Percentiles rank a stretch among this genome's conserved stretches.
Evolutionary conservation across 2,797 vertebrate genomes (phyloP).

Genomic region (Xenops minutus): DNA sequence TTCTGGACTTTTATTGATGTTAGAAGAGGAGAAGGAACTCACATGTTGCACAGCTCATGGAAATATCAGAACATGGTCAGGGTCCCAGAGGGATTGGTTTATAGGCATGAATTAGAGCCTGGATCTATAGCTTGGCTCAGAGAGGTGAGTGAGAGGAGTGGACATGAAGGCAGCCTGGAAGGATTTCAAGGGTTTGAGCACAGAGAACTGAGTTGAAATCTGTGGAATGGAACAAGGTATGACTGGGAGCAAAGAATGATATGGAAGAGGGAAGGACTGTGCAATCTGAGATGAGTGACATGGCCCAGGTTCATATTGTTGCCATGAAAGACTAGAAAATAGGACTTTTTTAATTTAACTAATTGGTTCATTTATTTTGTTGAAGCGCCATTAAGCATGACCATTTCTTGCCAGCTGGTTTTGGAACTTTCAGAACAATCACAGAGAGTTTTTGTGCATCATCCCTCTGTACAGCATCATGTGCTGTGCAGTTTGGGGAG

Average conservation of each 20-base stretch:
- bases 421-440: background rate
- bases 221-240: background rate
- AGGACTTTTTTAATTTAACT: background rate
- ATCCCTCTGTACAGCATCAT: background rate
- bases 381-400: background rate
- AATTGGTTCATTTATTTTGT: background rate
- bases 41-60: background rate
- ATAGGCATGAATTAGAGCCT: background rate
- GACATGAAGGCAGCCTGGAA: background rate
- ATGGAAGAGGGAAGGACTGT: background rate
- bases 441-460: rapidly evolving
- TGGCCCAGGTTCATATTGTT: background rate
- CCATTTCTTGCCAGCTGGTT: background rate
- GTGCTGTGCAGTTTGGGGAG: background rate
- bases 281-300: rapidly evolving
- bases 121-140: background rate
- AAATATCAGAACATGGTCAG: background rate
- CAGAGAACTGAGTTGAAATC: background rate
- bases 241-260: background rate
- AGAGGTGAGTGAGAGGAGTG: background rate
- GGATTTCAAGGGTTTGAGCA: background rate
- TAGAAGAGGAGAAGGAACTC: background rate
- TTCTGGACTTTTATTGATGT: background rate
- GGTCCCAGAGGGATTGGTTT: background rate
- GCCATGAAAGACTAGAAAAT: background rate